Conservation (phyloP, 2,113 vertebrate genomes). For the Clarias macrocephalus region DNA sequence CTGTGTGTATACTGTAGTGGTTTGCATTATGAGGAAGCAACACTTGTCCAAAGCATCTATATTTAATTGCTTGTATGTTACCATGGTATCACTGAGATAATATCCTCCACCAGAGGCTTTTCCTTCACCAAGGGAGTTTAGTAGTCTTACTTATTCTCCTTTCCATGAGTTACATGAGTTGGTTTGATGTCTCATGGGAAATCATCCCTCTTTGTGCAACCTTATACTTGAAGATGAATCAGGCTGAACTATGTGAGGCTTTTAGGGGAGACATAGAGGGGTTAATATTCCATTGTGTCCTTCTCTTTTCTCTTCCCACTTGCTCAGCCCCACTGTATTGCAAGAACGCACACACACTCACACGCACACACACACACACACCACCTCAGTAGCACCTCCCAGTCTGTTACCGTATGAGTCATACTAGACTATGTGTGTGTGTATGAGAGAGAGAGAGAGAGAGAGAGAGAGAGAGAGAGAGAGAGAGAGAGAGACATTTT, state of each 20-base stretch:
- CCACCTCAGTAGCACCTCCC: not conserved
- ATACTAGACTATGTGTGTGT: not conserved
- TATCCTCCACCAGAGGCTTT: not conserved
- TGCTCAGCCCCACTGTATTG: not conserved
- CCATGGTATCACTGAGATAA: not conserved
- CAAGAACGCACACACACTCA: not conserved
- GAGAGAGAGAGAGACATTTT: not conserved
- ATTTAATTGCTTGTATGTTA: not conserved
- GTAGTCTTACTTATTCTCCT: not conserved
- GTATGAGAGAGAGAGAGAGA: not conserved
- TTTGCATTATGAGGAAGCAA: not conserved
- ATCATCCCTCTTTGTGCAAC: not conserved
- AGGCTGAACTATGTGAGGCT: not conserved
- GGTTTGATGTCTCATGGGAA: not conserved
- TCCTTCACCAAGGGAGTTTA: not conserved
- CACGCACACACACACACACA: constrained; percentile 3
- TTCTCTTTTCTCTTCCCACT: constrained; percentile 5
- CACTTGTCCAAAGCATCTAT: not conserved
- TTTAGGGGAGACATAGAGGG: not conserved
- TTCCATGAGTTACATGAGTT: not conserved
- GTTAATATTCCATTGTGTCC: not conserved
- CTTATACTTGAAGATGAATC: constrained; percentile 3
- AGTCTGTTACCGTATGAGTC: constrained; percentile 4
- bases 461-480: not conserved
- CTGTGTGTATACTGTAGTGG: not conserved